Base-by-base conservation (phyloP, 2,113 vertebrate genomes). In the Silurus asotus region DNA sequence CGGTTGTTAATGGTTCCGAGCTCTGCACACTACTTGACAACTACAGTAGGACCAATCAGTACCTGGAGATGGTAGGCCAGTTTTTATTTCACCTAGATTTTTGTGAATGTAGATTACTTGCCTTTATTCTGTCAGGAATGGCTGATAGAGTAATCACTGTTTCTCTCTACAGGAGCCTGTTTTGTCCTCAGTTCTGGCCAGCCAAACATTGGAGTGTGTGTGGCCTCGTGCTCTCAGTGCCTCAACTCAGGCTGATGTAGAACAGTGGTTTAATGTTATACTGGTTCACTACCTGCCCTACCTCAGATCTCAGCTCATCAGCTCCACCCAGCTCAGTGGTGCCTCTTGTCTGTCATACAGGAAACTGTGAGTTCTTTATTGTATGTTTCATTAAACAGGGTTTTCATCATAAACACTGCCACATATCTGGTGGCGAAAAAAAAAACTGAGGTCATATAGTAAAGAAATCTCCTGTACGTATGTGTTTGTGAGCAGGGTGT, bases 211-310 rank as follows among this genome's bases (percentile, higher is more conserved):
- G 87, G 84, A 81, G 15, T 95, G 94, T 8, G 88, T 94, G 48
- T 96, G 93, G 94, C 88, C 93, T 53, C 48, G 7, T 65, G 94
- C 93, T 59, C 91, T 96, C 58, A 84, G 81, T 49, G 90, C 90
- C 17, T 17, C 89, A 8, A 13, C 15, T 3, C 87, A 37, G 37
- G 87, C 89, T 53, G 93, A 95, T 25, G 92, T 91, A 91, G 53
- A 55, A 91, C 5, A 69, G 70, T 94, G 94, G 93, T 95, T 96
- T 84, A 87, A 93, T 75, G 83, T 0, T 8, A 20, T 86, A 5
- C 92, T 94, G n/a, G 28, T 0, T 0, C 84, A 83, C 72, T 95
- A 95, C 90, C 55, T 94, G 89, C 58, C 1, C 23, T 93, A 92
- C 88, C 93, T 96, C 89, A 93, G 82, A 10, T 92, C 88, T 87